phyloP scores from a whole-genome alignment of 2,797 vertebrate genomes.

The Acipenser oxyrinchus region DNA sequence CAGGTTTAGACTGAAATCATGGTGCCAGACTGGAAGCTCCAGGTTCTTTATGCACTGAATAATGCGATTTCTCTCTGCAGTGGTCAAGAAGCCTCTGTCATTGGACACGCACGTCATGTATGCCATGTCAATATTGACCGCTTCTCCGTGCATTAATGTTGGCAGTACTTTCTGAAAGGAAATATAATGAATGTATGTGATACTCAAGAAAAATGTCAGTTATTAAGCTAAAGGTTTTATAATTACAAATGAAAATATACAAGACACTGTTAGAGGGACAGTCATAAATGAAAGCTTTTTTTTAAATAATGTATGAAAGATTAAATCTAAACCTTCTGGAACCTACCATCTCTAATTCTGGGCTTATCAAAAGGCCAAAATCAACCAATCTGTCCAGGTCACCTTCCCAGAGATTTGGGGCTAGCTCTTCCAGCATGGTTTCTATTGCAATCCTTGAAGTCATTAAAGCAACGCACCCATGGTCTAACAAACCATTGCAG shows the following conservation, averaged over 20 bases:
- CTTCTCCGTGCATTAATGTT: conserved; percentile 65
- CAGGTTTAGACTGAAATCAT: conserved; percentile 52
- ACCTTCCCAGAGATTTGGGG: conserved; percentile 76
- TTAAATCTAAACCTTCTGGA: no score
- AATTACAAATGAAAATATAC: no score
- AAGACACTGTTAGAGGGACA: no score
- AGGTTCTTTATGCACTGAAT: conserved; percentile 63
- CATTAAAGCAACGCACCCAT: conserved; percentile 41
- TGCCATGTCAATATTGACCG: conserved; percentile 68
- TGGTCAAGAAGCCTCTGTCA: conserved; percentile 41
- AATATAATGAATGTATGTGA: accelerated
- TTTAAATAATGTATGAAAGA: no score
- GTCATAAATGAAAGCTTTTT: no score
- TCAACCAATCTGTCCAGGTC: conserved; percentile 70
- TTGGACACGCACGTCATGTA: conserved; percentile 71
- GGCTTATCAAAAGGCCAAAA: conserved; percentile 74
- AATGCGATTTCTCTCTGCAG: conserved; percentile 57
- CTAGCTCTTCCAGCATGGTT: conserved; percentile 73
- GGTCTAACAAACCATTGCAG: conserved; percentile 21
- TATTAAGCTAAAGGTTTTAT: no score
- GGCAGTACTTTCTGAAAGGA: conserved; percentile 59
- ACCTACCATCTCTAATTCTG: conserved; percentile 69
- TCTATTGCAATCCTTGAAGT: conserved; percentile 62
- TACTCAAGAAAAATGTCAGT: no score
- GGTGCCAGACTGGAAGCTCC: conserved; percentile 69